Percentiles rank a stretch among this genome's conserved stretches.
phyloP scores from a whole-genome alignment of 2,113 vertebrate species.

The Varanus salvator region DNA sequence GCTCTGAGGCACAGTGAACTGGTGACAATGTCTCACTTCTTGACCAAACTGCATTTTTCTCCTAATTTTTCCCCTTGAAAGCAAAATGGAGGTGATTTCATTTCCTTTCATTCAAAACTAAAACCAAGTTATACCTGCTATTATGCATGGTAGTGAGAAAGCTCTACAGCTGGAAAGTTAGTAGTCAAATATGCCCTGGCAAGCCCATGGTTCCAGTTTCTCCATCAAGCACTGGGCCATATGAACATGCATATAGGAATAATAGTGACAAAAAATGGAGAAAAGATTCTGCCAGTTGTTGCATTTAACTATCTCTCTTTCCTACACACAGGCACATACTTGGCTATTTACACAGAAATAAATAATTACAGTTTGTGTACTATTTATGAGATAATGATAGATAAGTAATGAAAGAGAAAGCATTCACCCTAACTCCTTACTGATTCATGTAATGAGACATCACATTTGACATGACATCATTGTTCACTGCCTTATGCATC shows the following conservation, averaged over 20 bases:
- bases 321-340: background rate
- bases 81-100: background rate
- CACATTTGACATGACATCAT: background rate
- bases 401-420: background rate
- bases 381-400: background rate
- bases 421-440: slow-evolving; percentile 5
- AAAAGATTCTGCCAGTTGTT: background rate
- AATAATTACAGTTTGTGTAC: background rate
- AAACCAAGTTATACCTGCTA: background rate
- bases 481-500: background rate
- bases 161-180: background rate
- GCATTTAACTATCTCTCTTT: background rate
- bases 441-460: background rate
- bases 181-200: background rate
- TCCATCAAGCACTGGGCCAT: background rate
- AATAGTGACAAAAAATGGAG: slow-evolving; percentile 7
- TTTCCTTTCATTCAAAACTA: background rate
- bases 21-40: background rate
- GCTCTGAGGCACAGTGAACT: background rate
- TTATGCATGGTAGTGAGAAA: background rate
- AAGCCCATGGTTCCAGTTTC: too few species aligned
- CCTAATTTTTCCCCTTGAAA: background rate
- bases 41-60: background rate
- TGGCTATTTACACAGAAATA: background rate
- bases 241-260: slow-evolving; percentile 22